Base-by-base conservation (phyloP, 2,113 vertebrate species). In the Gorilla gorilla region DNA sequence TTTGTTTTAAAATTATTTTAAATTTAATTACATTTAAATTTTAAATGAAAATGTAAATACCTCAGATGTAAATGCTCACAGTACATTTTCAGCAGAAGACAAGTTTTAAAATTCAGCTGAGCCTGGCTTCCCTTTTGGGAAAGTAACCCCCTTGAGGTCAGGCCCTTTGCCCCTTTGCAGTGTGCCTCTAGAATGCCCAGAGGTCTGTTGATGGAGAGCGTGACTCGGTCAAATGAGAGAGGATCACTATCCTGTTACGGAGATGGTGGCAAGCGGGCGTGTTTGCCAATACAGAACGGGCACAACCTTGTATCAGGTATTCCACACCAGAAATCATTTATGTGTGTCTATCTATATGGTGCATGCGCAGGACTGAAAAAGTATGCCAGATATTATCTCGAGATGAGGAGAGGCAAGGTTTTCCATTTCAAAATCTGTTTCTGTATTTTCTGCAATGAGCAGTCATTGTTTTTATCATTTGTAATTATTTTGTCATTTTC, bases 261-360 rank as follows among this genome's bases (percentile, higher is more conserved):
- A 5, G 52, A 7, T 3, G 30, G 40, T 6, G 48, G 23, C 17
- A 3, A 32, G n/a, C 3, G 3, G 23, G 6, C 1, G n/a, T 64
- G 59, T 5, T 1, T 13, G 35, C 18, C 8, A 3, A 48, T 68
- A 17, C 6, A 18, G 66, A n/a, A n/a, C 1, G 7, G 6, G 3
- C 0, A 17, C 3, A 5, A 0, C 1, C 10, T 14, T 32, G 18
- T 3, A 2, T 8, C 22, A 10, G 1, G 8, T 3, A n/a, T 35
- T 11, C 4, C 2, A 5, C 17, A 1, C 4, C 2, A 0, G 57
- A 48, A 32, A 6, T 13, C 18, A 7, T 7, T 12, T 18, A 12
- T 35, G 3, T 8, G 5, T 22, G 8, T 83, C 3, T 83, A 14
- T 6, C 4, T 64, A 20, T 3, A 1, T 32, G 2, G 16, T 1